Evolutionary conservation across 2,888 invertebrate genomes (phyloP).

Genomic region (Omphaloscelis lunosa): DNA sequence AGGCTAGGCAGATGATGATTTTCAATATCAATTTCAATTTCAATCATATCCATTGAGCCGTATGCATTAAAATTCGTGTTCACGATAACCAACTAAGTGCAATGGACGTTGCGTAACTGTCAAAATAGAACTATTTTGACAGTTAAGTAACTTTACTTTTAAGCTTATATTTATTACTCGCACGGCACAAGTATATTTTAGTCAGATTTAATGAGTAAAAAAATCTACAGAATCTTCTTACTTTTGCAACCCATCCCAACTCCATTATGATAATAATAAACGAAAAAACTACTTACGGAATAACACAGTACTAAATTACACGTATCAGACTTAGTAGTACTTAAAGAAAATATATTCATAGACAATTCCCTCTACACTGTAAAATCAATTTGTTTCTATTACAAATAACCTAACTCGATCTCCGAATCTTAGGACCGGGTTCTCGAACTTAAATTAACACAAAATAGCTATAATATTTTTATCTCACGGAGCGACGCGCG

Average conservation of each 20-base stretch:
- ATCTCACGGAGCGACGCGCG: no score
- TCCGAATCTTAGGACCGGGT: background rate
- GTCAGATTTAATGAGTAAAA: background rate
- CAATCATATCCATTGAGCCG: no score
- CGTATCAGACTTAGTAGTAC: conserved; percentile 62
- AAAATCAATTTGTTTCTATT: conserved; percentile 42
- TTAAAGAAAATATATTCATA: conserved; percentile 26
- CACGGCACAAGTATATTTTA: background rate
- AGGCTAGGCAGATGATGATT: no score
- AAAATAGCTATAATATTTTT: background rate
- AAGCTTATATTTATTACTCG: background rate
- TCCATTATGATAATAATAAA: conserved; percentile 10
- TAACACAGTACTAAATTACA: conserved; percentile 41
- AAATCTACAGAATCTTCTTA: background rate
- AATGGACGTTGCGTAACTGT: no score
- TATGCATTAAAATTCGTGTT: no score
- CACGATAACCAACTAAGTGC: no score
- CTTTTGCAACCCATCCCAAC: conserved; percentile 27
- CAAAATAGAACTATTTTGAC: no score
- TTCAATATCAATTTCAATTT: no score
- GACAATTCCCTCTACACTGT: conserved; percentile 41
- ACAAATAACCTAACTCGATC: conserved; percentile 11
- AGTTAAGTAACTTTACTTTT: no score
- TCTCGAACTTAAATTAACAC: background rate
- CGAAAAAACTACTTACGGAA: conserved; percentile 23